Conservation (phyloP, 2,888 invertebrate species). For the Andrena praecox region DNA sequence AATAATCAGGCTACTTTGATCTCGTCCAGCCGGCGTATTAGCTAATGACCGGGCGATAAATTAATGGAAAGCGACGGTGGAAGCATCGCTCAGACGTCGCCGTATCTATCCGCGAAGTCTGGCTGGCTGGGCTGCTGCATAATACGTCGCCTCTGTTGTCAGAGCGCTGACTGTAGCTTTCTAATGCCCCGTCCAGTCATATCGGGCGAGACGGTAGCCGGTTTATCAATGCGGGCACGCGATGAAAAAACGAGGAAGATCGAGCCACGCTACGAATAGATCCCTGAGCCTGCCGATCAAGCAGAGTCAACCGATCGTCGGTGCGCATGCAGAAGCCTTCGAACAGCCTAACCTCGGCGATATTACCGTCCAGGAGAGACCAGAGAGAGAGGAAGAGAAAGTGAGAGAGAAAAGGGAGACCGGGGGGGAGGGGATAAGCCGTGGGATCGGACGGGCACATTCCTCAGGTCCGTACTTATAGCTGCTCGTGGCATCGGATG, state of each 20-base stretch:
- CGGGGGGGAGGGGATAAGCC: constrained; percentile 78
- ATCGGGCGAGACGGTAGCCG: constrained; percentile 1
- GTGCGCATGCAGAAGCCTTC: constrained; percentile 63
- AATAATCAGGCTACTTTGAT: constrained; percentile 26
- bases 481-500: constrained; percentile 80
- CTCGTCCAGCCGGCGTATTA: constrained; percentile 1
- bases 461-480: constrained; percentile 80
- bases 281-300: constrained; percentile 39
- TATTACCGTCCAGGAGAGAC: constrained; percentile 51
- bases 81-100: neutral
- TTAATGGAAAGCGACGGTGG: neutral
- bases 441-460: constrained; percentile 84
- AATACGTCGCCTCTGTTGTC: neutral
- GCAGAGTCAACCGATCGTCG: constrained; percentile 54
- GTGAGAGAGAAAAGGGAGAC: constrained; percentile 52
- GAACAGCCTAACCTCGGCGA: constrained; percentile 64
- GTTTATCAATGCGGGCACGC: constrained; percentile 17
- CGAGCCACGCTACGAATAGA: neutral
- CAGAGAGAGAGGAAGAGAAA: constrained; percentile 55
- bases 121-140: neutral
- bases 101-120: neutral
- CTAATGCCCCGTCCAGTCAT: constrained; percentile 10
- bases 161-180: neutral
- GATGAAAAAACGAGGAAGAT: constrained; percentile 6
- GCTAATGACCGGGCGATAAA: constrained; percentile 14